Evolutionary conservation across 2,113 vertebrate species (phyloP).

Genomic region (Pipa parva): DNA sequence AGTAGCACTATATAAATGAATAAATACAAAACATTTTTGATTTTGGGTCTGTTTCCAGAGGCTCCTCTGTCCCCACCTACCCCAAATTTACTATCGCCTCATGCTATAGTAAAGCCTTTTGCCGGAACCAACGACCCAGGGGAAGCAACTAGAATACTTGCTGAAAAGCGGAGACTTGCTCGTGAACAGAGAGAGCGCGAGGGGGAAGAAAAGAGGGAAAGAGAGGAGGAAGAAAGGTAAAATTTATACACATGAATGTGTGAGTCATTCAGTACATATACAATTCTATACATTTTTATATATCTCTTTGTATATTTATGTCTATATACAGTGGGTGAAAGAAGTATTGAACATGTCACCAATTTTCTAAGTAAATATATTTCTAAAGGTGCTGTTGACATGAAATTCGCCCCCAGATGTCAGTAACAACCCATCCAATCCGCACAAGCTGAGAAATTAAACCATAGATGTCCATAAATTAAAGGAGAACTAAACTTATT

Average conservation of each 20-base stretch:
- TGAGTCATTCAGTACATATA: not conserved
- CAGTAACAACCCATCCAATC: too few relatives aligned
- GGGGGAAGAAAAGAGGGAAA: slow-evolving; percentile 74
- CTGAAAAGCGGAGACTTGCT: slow-evolving; percentile 86
- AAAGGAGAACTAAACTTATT: too few relatives aligned
- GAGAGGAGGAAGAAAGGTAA: slow-evolving; percentile 82
- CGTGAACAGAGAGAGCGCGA: slow-evolving; percentile 87
- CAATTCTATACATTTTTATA: too few relatives aligned
- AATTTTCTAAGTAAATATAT: too few relatives aligned
- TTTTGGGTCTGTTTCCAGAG: slow-evolving; percentile 26
- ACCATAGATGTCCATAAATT: too few relatives aligned
- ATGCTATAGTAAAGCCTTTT: slow-evolving; percentile 57
- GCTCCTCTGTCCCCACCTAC: slow-evolving; percentile 39
- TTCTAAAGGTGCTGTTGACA: too few relatives aligned
- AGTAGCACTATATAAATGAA: too few relatives aligned
- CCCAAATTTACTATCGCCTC: slow-evolving; percentile 44
- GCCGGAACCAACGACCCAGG: slow-evolving; percentile 88
- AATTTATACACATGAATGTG: not conserved
- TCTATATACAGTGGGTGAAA: too few relatives aligned
- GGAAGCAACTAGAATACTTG: slow-evolving; percentile 83
- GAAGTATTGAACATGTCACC: too few relatives aligned
- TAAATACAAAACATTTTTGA: not conserved
- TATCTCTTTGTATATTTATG: too few relatives aligned
- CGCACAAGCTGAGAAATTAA: too few relatives aligned
- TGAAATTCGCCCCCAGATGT: too few relatives aligned